Base-by-base conservation (phyloP, 2,113 vertebrate species). In the Phyllostomus discolor region DNA sequence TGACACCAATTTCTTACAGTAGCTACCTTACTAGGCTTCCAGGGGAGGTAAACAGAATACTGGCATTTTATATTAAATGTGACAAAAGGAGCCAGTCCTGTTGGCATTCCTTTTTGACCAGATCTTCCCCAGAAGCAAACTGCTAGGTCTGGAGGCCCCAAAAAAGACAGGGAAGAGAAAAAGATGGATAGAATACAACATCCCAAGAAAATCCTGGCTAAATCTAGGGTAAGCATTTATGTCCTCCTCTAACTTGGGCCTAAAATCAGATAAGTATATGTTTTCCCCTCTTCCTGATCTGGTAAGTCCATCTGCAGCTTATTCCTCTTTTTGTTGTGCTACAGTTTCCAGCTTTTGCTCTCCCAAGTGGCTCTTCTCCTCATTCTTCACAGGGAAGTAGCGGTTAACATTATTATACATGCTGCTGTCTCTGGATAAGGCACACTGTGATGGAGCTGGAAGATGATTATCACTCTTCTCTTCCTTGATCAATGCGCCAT, bases 401-500 rank as follows among this genome's bases (percentile, higher is more conserved):
- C 78, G 83, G 85, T 96, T 95, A 84, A 79, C 90, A 97, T 99
- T 98, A 98, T 98, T 99, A 98, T 98, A 99, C 48, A 92, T 9
- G 78, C 92, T 97, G 72, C 86, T 97, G 97, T 98, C 98, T 98
- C 97, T 98, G 94, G 96, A 76, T 98, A 99, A 99, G 99, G 99
- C 99, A 99, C 99, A 99, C 96, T 98, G 99, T 98, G 99, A 98
- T 98, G 99, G 97, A 97, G 98, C 98, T 98, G 98, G 98, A 98
- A 98, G 95, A 84, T 76, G 95, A 70, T 90, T 83, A 81, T 96
- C 90, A 11, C 19, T 87, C 99, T 95, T 98, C 97, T 99, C 97
- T 95, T 99, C 98, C 97, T 99, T 98, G 96, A 98, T 98, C 96
- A 98, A 98, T 97, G 98, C 95, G 94, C 95, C 92, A 69, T 98